Evolutionary conservation across 2,888 invertebrate genomes (phyloP).

Genomic region (Tetranychus truncatus): DNA sequence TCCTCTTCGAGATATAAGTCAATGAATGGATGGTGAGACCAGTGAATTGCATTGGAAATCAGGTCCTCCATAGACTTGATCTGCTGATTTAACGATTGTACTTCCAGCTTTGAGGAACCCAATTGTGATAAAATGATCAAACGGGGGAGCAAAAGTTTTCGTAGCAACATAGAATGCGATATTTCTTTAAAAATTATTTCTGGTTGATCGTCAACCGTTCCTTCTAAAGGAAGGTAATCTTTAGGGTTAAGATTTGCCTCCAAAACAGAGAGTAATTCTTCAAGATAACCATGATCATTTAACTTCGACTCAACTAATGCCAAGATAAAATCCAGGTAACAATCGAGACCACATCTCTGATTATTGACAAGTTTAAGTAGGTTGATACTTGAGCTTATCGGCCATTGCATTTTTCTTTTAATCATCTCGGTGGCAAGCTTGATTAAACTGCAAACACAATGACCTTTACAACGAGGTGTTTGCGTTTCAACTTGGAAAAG

Average conservation of each 20-base stretch:
- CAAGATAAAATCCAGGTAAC: background rate
- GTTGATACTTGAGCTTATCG: background rate
- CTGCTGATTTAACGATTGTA: background rate
- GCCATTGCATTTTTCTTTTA: background rate
- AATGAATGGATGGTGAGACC: background rate
- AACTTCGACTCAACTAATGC: background rate
- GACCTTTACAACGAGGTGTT: background rate
- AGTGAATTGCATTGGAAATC: background rate
- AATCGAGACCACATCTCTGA: background rate
- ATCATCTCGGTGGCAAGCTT: background rate
- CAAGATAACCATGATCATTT: background rate
- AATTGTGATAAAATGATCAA: background rate
- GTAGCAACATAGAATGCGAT: background rate
- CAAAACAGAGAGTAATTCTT: background rate
- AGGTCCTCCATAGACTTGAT: background rate
- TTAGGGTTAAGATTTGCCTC: background rate
- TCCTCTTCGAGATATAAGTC: background rate
- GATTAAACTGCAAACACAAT: background rate
- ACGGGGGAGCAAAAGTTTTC: background rate
- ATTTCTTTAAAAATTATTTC: background rate
- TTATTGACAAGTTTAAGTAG: background rate
- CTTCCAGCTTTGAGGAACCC: background rate
- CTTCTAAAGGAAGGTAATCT: background rate
- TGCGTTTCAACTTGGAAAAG: background rate
- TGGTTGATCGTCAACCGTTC: background rate